Base-by-base conservation (phyloP, 2,888 invertebrate genomes). In the Camptogramma bilineatum region DNA sequence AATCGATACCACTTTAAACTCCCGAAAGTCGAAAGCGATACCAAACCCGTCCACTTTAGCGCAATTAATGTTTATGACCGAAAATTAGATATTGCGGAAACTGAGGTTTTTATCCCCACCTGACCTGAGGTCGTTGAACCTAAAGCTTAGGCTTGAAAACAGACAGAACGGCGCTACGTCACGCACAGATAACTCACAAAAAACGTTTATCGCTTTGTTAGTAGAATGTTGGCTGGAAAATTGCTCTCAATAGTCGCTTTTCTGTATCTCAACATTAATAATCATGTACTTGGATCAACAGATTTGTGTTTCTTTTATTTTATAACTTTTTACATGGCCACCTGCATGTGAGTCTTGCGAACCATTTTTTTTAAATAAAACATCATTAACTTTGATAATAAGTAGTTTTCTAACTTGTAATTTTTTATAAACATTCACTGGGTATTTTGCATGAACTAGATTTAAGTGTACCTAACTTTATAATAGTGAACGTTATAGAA, bases 91-190 rank as follows among this genome's bases (percentile, higher is more conserved):
- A 85, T 82, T 79, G 79, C 84, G 84, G 84, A 85, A 87, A 86
- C 76, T 73, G 77, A 64, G 71, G 83, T 82, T 86, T 86, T 83
- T 82, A 79, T 78, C 75, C 82, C 78, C 84, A 86, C 82, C 85
- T 86, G 86, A 88, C 87, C 86, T 88, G 72, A 81, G 88, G 87
- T 89, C 88, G 75, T 83, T 89, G 88, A 90, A 87, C 91, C 77
- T 80, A 66, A 71, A 73, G 73, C 70, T 78, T 78, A 73, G 76
- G 77, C 77, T 77, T 79, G 75, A 78, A 77, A 82, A 84, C 86
- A 85, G 82, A 83, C 76, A 53, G 72, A 84, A 84, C 84, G 83
- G 81, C 81, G 81, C 80, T 78, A 73, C 78, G 82, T 78, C 82
- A 86, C 82, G 88, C 83, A 79, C 73, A 71, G 78, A 51, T 58